These are phyloP conservation scores for Minunthozetes semirufus DNA, from an alignment of 2,888 invertebrate species.

Conservation along the genomic window DNA sequence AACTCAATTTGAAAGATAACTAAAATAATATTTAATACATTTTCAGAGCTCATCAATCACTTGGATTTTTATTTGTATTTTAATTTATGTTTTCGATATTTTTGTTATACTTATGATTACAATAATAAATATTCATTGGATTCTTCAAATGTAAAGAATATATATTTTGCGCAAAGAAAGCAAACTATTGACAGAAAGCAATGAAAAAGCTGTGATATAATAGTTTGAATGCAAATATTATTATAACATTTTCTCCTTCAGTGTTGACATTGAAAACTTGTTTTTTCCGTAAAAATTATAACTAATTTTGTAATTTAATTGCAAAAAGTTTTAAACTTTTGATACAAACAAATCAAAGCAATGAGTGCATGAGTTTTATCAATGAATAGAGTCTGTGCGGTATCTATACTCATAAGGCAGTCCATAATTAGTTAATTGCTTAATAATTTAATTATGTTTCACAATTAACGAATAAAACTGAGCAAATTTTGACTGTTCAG, in stretches of 20 bases:
- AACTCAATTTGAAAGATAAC: background rate
- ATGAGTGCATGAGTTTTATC: background rate
- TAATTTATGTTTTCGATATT: background rate
- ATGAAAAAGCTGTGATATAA: background rate
- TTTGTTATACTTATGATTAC: background rate
- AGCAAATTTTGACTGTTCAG: background rate
- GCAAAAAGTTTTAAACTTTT: background rate
- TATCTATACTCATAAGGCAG: background rate
- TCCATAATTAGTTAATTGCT: slow-evolving; percentile 1
- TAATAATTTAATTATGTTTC: background rate
- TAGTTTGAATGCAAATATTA: background rate
- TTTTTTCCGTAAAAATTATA: background rate
- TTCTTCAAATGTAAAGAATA: background rate
- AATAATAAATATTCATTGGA: slow-evolving; percentile 5
- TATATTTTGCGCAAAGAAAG: background rate
- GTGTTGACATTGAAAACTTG: background rate
- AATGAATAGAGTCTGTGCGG: background rate
- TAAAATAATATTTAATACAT: background rate
- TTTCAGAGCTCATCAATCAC: background rate
- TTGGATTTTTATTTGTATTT: background rate
- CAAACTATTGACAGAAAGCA: background rate
- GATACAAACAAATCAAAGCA: background rate
- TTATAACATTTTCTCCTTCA: background rate
- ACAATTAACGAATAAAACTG: background rate
- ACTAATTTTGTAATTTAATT: slow-evolving; percentile 3